Percentiles rank a stretch among this genome's conserved stretches.
Evolutionary conservation across 2,888 invertebrate genomes (phyloP).

Genomic region (Andrena trimmerana): DNA sequence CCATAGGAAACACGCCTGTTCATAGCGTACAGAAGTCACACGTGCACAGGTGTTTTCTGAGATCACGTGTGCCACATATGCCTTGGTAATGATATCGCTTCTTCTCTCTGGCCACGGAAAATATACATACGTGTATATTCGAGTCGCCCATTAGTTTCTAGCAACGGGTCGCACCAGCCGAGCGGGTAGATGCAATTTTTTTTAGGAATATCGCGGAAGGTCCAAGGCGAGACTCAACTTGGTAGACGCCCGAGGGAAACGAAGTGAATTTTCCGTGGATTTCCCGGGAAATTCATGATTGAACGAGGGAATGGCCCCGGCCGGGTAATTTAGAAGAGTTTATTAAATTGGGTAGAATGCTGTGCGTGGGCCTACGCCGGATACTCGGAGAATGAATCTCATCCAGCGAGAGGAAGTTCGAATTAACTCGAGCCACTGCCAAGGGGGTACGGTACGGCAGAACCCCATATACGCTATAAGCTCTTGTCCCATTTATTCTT

Average conservation of each 20-base stretch:
- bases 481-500: slow-evolving; percentile 72
- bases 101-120: neutral
- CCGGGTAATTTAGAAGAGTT: slow-evolving; percentile 80
- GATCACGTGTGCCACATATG: slow-evolving; percentile 81
- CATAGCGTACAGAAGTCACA: slow-evolving; percentile 71
- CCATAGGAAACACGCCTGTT: slow-evolving; percentile 68
- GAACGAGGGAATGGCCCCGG: slow-evolving; percentile 68
- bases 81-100: slow-evolving; percentile 46
- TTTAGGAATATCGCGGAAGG: neutral
- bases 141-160: neutral
- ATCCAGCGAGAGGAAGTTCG: slow-evolving; percentile 84
- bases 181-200: neutral
- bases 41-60: slow-evolving; percentile 83
- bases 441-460: slow-evolving; percentile 63
- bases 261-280: slow-evolving; percentile 59
- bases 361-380: slow-evolving; percentile 83
- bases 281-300: slow-evolving; percentile 69
- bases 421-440: slow-evolving; percentile 81
- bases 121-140: slow-evolving; percentile 3
- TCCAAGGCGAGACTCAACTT: slow-evolving; percentile 21
- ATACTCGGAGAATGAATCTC: slow-evolving; percentile 85
- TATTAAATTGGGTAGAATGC: slow-evolving; percentile 84
- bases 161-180: neutral
- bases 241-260: slow-evolving; percentile 34
- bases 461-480: slow-evolving; percentile 67